A percentile compares a stretch with the other conserved stretches of the same genome.
phyloP scores from a whole-genome alignment of 35 echinoderm and acorn worm genomes.

The Apostichopus parvimensis region DNA sequence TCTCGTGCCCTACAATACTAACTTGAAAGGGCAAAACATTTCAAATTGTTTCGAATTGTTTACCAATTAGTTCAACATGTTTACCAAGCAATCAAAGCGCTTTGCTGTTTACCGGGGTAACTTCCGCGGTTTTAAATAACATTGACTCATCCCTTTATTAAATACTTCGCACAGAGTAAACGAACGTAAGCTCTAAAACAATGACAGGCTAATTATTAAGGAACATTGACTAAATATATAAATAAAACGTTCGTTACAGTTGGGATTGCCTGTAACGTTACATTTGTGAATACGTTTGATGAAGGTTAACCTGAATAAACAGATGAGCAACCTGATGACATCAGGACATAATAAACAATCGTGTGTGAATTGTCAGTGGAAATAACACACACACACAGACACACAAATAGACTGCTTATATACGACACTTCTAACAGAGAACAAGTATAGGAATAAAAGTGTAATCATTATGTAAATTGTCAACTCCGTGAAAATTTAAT shows the following conservation, averaged over 20 bases:
- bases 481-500: too few species aligned
- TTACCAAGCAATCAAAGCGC: neutral
- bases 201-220: constrained; percentile 38
- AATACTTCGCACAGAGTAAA: neutral
- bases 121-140: constrained; percentile 13
- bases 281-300: too few species aligned
- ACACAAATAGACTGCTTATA: neutral
- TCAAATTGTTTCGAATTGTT: neutral
- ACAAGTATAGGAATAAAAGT: too few species aligned
- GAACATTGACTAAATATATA: neutral
- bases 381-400: neutral
- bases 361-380: too few species aligned
- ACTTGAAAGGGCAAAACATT: too few species aligned
- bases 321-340: too few species aligned
- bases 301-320: too few species aligned
- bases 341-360: too few species aligned
- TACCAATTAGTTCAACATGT: neutral
- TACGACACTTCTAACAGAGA: too few species aligned
- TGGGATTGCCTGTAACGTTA: too few species aligned
- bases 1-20: too few species aligned
- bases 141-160: constrained; percentile 5
- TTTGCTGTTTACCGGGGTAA: neutral
- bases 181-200: constrained; percentile 20
- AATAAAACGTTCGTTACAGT: neutral
- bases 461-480: too few species aligned